Percentiles rank a stretch among this genome's conserved stretches.
Conservation (phyloP, 2,113 vertebrate genomes). For the Scortum barcoo region DNA sequence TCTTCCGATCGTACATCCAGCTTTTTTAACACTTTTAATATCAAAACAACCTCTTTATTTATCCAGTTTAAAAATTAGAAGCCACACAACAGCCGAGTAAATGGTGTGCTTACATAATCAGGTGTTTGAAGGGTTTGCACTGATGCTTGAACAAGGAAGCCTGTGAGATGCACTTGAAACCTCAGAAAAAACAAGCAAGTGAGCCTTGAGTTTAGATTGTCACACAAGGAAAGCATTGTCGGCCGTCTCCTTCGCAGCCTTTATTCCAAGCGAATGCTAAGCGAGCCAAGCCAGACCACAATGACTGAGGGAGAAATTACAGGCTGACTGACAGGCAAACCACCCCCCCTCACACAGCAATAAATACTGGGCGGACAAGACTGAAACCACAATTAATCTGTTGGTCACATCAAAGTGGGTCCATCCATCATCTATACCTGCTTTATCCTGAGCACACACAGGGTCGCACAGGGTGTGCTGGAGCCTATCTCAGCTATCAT, state of each 20-base stretch:
- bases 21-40: no score
- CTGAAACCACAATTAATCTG: conserved; percentile 6
- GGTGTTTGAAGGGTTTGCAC: no score
- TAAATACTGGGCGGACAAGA: conserved; percentile 1
- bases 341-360: not conserved
- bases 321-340: conserved; percentile 3
- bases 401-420: not conserved
- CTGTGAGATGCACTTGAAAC: not conserved
- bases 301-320: not conserved
- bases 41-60: not conserved
- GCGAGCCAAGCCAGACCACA: not conserved
- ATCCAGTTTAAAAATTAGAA: not conserved
- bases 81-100: not conserved
- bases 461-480: no score
- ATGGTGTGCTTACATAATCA: not conserved
- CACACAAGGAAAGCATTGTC: not conserved
- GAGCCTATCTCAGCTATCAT: no score
- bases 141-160: no score
- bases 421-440: no score
- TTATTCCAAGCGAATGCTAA: not conserved
- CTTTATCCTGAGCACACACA: no score
- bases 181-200: not conserved
- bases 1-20: not conserved
- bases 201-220: not conserved
- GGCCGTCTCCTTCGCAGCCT: rapidly evolving